Evolutionary conservation across 2,888 invertebrate genomes (phyloP), one percentile per base, ranked within the genome.

Genomic region (Nomada flava): DNA sequence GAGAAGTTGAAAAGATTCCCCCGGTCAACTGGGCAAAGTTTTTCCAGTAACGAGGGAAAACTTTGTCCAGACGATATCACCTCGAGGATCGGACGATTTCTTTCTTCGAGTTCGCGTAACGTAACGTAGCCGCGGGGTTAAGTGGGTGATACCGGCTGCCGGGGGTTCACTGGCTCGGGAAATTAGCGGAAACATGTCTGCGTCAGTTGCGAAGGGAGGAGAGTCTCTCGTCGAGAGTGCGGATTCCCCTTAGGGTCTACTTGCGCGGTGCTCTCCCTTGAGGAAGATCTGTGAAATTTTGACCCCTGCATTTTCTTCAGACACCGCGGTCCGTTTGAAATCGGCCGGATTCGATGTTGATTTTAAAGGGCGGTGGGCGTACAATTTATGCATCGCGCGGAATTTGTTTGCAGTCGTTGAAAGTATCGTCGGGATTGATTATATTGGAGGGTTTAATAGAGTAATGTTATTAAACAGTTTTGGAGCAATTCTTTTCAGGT

Each of bases 201-300:
- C 26, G 70, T 84, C 83, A 72, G 71, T 80, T 75, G 78, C 83
- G 78, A 67, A 75, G 84, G 79, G 83, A 73, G 64, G 88, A 87
- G 78, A 86, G 83, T 82, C 67, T 57, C 64, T 52, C 83, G 88
- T 62, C 83, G 88, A 89, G 89, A 92, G 91, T 90, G 91, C 92
- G 88, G 90, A 93, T 93, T 92, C 90, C 89, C 92, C 92, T 91
- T 83, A 77, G 92, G 92, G 91, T 88, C 86, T 91, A 91, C 90
- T 93, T 91, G 89, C 68, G 59, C 76, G 78, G 76, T 83, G 60
- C 68, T 82, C 82, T 65, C 83, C 65, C 74, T 82, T 83, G 79
- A 86, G 87, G 86, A 89, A 89, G 89, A 88, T 86, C 79, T 84
- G 81, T 88, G 85, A 90, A 91, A 90, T 91, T 89, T 89, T 72